These are phyloP conservation scores for Hedya salicella DNA, from an alignment of 2,888 invertebrate species.

Conservation along the genomic window DNA sequence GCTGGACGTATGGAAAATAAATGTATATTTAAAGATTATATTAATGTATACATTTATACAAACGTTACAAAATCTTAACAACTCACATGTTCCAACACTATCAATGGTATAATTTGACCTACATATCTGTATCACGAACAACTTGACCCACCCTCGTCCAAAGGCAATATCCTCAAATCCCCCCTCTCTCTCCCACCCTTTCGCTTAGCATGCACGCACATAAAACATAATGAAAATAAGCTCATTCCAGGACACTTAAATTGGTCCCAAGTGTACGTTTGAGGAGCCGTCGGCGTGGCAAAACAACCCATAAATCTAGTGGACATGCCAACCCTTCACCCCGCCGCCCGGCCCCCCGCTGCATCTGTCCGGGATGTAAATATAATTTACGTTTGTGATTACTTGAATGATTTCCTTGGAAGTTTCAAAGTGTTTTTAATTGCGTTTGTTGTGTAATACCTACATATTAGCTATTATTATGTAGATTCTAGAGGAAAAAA, in stretches of 20 bases:
- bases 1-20: too few species aligned
- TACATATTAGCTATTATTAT: too few species aligned
- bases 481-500: too few species aligned
- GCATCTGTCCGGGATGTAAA: slow-evolving; percentile 32
- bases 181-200: neutral
- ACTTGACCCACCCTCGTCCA: too few species aligned
- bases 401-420: slow-evolving; percentile 15
- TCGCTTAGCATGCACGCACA: slow-evolving; percentile 1
- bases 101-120: too few species aligned
- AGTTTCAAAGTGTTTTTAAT: neutral
- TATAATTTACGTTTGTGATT: slow-evolving; percentile 33
- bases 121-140: too few species aligned
- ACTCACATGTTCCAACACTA: too few species aligned
- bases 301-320: slow-evolving; percentile 41
- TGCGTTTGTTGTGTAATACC: neutral
- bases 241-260: slow-evolving; percentile 28
- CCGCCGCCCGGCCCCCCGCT: slow-evolving; percentile 5
- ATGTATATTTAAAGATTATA: too few species aligned
- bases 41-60: too few species aligned
- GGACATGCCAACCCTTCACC: slow-evolving; percentile 41
- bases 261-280: slow-evolving; percentile 37
- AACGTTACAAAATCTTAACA: too few species aligned
- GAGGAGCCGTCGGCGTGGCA: slow-evolving; percentile 41
- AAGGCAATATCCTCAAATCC: neutral
- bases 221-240: slow-evolving; percentile 21